phyloP scores from a whole-genome alignment of 2,113 vertebrate species.

The Erythrolamprus reginae region DNA sequence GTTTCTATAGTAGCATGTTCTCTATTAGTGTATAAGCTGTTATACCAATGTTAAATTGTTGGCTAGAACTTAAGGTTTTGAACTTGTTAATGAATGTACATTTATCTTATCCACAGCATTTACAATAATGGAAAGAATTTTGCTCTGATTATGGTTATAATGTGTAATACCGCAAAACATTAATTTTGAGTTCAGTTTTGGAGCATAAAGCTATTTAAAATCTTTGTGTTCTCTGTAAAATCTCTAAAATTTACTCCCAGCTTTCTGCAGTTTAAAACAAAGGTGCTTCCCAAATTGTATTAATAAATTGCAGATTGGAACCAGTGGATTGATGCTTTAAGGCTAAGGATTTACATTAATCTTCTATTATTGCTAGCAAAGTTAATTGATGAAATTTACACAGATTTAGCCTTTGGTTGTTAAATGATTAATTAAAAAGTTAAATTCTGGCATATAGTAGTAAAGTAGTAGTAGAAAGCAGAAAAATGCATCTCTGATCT shows the following conservation, averaged over 20 bases:
- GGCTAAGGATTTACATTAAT: too few relatives aligned
- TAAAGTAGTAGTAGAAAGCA: not conserved
- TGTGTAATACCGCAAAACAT: not conserved
- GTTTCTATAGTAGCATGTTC: not conserved
- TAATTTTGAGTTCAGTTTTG: not conserved
- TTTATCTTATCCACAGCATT: too few relatives aligned
- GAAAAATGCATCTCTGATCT: not conserved
- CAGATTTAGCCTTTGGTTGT: too few relatives aligned
- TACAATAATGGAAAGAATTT: not conserved
- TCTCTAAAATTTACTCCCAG: not conserved
- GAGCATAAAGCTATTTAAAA: not conserved
- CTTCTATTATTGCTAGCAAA: too few relatives aligned
- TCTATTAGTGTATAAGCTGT: not conserved
- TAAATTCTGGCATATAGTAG: too few relatives aligned
- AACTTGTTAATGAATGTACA: not conserved
- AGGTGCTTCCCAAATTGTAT: not conserved
- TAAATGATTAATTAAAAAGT: too few relatives aligned
- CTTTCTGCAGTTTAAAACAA: not conserved
- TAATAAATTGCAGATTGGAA: not conserved
- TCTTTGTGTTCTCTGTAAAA: not conserved
- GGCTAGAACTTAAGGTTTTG: not conserved
- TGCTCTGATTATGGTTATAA: not conserved
- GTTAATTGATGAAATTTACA: too few relatives aligned
- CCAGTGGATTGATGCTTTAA: not conserved
- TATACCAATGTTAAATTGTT: not conserved